Evolutionary conservation across 2,888 invertebrate species (phyloP), one percentile per base, ranked within the genome.

Genomic region (Orthonychiurus folsomi): DNA sequence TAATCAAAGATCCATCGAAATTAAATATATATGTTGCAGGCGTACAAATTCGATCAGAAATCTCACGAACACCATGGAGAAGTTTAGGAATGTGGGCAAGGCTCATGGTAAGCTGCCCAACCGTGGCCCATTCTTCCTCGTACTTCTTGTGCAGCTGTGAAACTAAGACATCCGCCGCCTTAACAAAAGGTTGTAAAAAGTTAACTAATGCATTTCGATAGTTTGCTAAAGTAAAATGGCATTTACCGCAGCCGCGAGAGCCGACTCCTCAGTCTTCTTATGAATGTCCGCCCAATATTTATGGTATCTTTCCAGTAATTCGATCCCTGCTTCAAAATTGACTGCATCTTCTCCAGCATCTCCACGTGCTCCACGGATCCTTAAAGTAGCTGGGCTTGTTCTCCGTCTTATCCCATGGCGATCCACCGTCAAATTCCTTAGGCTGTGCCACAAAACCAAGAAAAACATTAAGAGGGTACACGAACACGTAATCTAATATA

Each of bases 271-370:
- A 1, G 86, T 84, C 63, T 83, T 80, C 67, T 81, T 80, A 69
- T 88, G 88, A 55, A 88, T 75, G 71, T 84, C 83, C 21, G 81
- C 83, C 88, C 88, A 89, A 66, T 85, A 80, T 56, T 83, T 79
- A 75, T 88, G 86, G 76, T 85, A 88, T 76, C 85, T 84, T 66
- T 83, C 82, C 56, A 88, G 76, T 65, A 88, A 77, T 66, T 83
- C 84, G 37, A 84, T 84, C 3, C 88, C 88, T 69, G 86, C 86
- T 73, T 84, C 82, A 59, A 79, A 78, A 75, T 83, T 81, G 25
- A 81, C 72, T 48, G 76, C 74, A 65, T 63, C 62, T 23, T 62
- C 63, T 9, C 50, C 55, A n/a, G n/a, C n/a, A 48, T 64, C 64
- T 3, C 63, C 55, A 26, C 59, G 53, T 27, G 24, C 50, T 61